Evolutionary conservation across 2,888 invertebrate species (phyloP).

Genomic region (Coronaproctus castanopsis): DNA sequence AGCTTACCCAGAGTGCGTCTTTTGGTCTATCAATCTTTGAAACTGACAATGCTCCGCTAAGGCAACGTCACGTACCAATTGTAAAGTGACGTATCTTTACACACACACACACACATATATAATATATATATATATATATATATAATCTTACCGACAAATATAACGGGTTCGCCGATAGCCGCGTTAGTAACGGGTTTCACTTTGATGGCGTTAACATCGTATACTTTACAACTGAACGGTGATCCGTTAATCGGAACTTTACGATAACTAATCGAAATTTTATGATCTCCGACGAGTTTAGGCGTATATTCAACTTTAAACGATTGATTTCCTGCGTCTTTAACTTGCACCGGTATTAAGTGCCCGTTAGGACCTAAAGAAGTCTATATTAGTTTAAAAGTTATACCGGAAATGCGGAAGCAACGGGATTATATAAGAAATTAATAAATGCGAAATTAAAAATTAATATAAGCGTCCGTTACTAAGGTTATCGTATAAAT

Average conservation of each 20-base stretch:
- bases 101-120: background rate
- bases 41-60: too few relatives aligned
- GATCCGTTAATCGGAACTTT: constrained; percentile 69
- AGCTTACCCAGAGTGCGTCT: too few relatives aligned
- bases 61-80: too few relatives aligned
- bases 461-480: too few relatives aligned
- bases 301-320: constrained; percentile 85
- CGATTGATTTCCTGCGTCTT: constrained; percentile 57
- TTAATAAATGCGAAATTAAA: background rate
- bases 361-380: constrained; percentile 73
- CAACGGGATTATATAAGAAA: too few relatives aligned
- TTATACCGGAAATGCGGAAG: background rate
- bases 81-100: background rate
- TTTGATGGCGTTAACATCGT: constrained; percentile 81
- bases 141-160: constrained; percentile 68
- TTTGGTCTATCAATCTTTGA: too few relatives aligned
- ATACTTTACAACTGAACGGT: constrained; percentile 86
- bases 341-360: constrained; percentile 71
- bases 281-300: constrained; percentile 73
- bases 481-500: too few relatives aligned
- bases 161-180: constrained; percentile 73
- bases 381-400: constrained; percentile 15
- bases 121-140: background rate
- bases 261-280: constrained; percentile 57
- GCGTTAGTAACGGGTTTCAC: constrained; percentile 78